Base-by-base conservation (phyloP, 2,797 vertebrate species). In the Cossypha polioptera region DNA sequence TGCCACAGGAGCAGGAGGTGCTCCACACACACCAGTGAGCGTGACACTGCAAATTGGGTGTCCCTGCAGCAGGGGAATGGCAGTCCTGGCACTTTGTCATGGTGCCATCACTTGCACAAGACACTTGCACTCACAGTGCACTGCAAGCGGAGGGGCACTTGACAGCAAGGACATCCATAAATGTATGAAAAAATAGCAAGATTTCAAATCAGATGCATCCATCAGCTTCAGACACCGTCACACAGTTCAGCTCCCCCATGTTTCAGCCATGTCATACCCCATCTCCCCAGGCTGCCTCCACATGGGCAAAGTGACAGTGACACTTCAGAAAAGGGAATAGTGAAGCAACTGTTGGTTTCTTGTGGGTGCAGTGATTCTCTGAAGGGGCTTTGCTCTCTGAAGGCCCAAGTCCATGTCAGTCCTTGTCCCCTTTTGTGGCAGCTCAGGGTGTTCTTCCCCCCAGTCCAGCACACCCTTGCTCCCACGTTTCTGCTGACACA, bases 41-140 rank as follows among this genome's bases (percentile, higher is more conserved):
- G 4, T 8, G 21, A 69, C 55, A 4, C 17, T 18, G 58, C 18
- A 17, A 47, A 48, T 31, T 9, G 33, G n/a, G 25, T 2, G 5
- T 8, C 36, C 16, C 22, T 21, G 66, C 50, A 51, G 73, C 4
- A 0, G 22, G 28, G 14, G 6, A 14, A 29, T 2, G 0, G 4
- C 63, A 45, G 38, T 57, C 7, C 61, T 40, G 20, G n/a, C 21
- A 13, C 47, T 33, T 20, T 24, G 59, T 21, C 78, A 45, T 2
- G 4, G 19, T 13, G 59, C 18, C 72, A 33, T 31, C 1, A 13
- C 18, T 33, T 43, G 53, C 72, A 40, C 51, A 10, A 29, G 13
- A 20, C 68, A 26, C 20, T 38, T 26, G 16, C 1, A 0, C 51
- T 73, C 63, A 38, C 22, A 12, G 11, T 2, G n/a, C 25, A 33